Percentiles rank a stretch among this genome's conserved stretches.
phyloP scores from a whole-genome alignment of 2,113 vertebrate species.

The Balaeniceps rex region DNA sequence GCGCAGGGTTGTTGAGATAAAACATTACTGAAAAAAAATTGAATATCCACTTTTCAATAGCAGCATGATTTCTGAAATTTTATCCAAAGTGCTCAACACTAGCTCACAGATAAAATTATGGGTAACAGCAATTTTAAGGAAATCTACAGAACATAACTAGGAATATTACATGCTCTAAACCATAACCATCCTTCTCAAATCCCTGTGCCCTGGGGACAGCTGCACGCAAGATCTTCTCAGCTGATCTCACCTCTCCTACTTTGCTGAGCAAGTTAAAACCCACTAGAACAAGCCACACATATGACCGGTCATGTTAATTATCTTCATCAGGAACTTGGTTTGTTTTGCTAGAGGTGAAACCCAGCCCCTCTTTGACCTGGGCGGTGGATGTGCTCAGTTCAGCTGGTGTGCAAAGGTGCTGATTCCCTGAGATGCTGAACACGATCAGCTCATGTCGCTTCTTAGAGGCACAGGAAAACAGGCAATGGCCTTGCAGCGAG shows the following conservation, averaged over 20 bases:
- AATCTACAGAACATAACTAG: background rate
- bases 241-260: background rate
- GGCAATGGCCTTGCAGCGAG: background rate
- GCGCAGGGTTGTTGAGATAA: background rate
- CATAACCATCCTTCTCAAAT: background rate
- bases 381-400: background rate
- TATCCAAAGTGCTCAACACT: background rate
- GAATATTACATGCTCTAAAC: background rate
- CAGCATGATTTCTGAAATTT: background rate
- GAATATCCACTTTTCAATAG: background rate
- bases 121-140: background rate
- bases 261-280: background rate
- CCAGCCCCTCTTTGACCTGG: background rate
- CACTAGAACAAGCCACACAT: background rate
- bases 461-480: background rate
- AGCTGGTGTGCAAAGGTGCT: background rate
- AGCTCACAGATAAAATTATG: background rate
- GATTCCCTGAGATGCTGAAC: background rate
- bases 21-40: background rate
- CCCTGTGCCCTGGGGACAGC: background rate
- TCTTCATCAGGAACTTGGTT: background rate
- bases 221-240: background rate
- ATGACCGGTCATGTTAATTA: background rate
- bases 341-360: background rate
- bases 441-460: rapidly evolving